Base-by-base conservation (phyloP, 2,113 vertebrate genomes). In the Pedetes capensis region DNA sequence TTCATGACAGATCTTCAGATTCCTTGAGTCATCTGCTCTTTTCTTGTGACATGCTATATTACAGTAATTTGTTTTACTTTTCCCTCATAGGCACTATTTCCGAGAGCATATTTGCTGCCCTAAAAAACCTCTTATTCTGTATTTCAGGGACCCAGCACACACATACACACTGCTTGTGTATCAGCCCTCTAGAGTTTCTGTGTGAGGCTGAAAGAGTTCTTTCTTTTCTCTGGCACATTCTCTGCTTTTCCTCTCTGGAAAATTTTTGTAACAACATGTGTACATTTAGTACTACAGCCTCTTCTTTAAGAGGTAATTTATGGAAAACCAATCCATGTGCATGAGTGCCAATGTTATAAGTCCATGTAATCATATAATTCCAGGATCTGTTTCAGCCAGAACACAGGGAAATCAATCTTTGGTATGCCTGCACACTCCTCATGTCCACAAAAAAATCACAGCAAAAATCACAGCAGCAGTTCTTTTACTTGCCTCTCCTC, bases 251-350 rank as follows among this genome's bases (percentile, higher is more conserved):
- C 95, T 93, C 72, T 95, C 92, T 97, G 97, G 93, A 96, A 97
- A 97, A 96, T 79, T 96, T 93, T 92, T 93, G 86, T 95, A 95
- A 94, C 95, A 94, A 91, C 95, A 95, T 91, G 95, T 95, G 93
- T 88, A 95, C 85, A 61, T 94, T 96, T 88, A 94, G 91, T 87
- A 49, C 88, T 90, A 82, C 93, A 96, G 82, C 69, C 88, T 93
- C 96, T 95, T 95, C 96, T 92, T 95, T 92, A 95, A 96, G 93
- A 96, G 93, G 94, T 91, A 92, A 96, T 96, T 97, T 97, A 97
- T 96, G 96, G 94, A 87, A 97, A 97, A 94, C 96, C 88, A 86
- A 96, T 82, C 95, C 94, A 71, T 91, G 87, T 92, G 94, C 79
- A 44, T 0, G 10, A 88, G 44, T 86, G 93, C 95, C 96, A 97